Base-by-base conservation (phyloP, 2,113 vertebrate species). In the Xyliphius kryptos region DNA sequence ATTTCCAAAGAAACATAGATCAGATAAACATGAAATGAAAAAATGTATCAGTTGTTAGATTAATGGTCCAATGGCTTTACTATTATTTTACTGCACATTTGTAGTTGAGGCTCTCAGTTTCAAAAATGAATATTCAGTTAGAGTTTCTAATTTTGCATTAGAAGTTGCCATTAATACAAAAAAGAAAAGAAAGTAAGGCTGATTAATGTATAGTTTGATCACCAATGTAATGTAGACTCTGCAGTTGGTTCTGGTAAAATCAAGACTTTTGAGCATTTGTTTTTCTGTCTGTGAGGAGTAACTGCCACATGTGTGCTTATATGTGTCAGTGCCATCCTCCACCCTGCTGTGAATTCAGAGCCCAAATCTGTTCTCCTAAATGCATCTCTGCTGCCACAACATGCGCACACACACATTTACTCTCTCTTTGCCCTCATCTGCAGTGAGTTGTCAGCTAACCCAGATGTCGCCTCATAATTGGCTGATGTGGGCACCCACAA, bases 391-490 rank as follows among this genome's bases (percentile, higher is more conserved):
- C 73, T 69, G 68, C 77, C 74, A 66, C 67, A 72, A 79, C 78
- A 77, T 70, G 77, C 72, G 63, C 70, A 68, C 70, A 70, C 43
- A 61, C 63, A 68, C 53, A 68, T 58, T 44, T 50, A 65, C 53
- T 19, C 20, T 68, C 66, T 58, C 69, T 59, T 56, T 44, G 15
- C 67, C 56, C 65, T 56, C 66, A 61, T 69, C 56, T 37, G 47
- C 71, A 52, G 66, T 67, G 54, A 67, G 66, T 63, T 80, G 74
- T 82, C 81, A 76, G 68, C 67, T 48, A 75, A 79, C 74, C 76
- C 79, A 85, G 82, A 83, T 86, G 81, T 83, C 68, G 77, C 67
- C 68, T 77, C 79, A 80, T 85, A 85, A 85, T 87, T 88, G 84
- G 80, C 79, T 70, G 67, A 75, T 76, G 74, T 81, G 80, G 80